Evolutionary conservation across 2,888 invertebrate genomes (phyloP), one percentile per base, ranked within the genome.

Genomic region (Cheilosia vernalis): DNA sequence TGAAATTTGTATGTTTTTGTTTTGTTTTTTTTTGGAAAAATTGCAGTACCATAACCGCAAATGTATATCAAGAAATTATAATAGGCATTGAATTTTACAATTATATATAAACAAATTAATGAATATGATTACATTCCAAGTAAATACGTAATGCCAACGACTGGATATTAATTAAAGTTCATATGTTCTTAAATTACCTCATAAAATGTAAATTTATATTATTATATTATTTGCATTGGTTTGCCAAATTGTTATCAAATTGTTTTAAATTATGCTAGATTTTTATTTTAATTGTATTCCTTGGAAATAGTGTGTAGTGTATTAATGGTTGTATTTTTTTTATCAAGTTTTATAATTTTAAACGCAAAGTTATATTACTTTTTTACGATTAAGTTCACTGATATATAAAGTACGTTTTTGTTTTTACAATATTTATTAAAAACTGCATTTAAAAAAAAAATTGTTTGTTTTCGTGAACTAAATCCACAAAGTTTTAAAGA

Each of bases 381-480:
- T 40, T 30, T 51, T 51, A 27, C 30, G n/a, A 51, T 30, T 40
- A 51, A 66, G 30, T 55, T 76, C 58, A 76, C 53, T 53, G 42
- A 33, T 56, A 66, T 74, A 74, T 24, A 56, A 55, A 47, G 13
- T 74, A 37, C 13, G 13, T 37, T 13, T 37, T 37, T 63, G 60
- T 49, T 63, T 72, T 60, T 51, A 61, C 27, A 21, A 27, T 76
- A 76, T 76, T 76, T 67, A 76, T 66, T 67, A 76, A 58, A 58
- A 66, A 4, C 37, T 4, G 13, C 1, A 27, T 6, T 27, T 27
- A 27, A 27, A 27, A 27, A 6, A 6, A 27, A 27, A 7, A 27
- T 24, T 3, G 24, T 24, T 24, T 24, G 24, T 24, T 24, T 21
- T 21, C 21, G 21, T 27, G 27, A 27, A 27, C 5, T 27, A 27